A percentile compares a stretch with the other conserved stretches of the same genome.
Conservation (phyloP, 2,888 invertebrate species). For the Dorcus parallelipipedus region DNA sequence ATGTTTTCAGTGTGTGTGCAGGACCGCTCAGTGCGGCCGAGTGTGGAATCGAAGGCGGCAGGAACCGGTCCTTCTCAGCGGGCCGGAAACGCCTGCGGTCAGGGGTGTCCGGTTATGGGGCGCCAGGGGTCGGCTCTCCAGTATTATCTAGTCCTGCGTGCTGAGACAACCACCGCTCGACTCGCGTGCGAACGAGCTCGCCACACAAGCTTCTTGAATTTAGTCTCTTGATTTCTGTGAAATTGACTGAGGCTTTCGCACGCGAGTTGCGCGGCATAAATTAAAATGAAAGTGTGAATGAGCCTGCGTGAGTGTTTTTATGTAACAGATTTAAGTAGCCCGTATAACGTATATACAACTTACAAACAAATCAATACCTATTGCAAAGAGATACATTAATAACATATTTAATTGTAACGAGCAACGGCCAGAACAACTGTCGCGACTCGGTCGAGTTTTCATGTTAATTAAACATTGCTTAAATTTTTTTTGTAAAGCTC, state of each 20-base stretch:
- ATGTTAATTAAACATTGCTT: neutral
- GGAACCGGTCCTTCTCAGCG: slow-evolving; percentile 38
- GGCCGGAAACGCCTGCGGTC: slow-evolving; percentile 65
- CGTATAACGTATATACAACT: slow-evolving; percentile 40
- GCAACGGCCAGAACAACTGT: slow-evolving; percentile 17
- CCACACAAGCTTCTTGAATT: slow-evolving; percentile 7
- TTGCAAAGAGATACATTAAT: slow-evolving; percentile 27
- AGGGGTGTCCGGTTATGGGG: slow-evolving; percentile 51
- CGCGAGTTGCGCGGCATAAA: slow-evolving; percentile 21
- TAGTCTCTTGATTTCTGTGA: slow-evolving; percentile 24
- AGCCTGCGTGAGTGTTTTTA: slow-evolving; percentile 26
- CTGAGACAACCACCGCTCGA: slow-evolving; percentile 28
- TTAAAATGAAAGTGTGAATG: slow-evolving; percentile 21
- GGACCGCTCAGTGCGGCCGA: slow-evolving; percentile 12
- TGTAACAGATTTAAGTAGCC: slow-evolving; percentile 36
- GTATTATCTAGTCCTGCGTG: slow-evolving; percentile 66
- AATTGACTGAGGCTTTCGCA: slow-evolving; percentile 21
- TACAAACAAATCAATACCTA: slow-evolving; percentile 26
- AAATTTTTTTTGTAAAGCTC: slow-evolving; percentile 14
- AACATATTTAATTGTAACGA: slow-evolving; percentile 25
- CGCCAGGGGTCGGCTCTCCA: slow-evolving; percentile 57
- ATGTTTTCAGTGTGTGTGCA: slow-evolving; percentile 3
- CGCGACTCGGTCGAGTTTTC: slow-evolving; percentile 17
- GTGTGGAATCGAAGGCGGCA: slow-evolving; percentile 19
- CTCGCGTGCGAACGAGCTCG: slow-evolving; percentile 6